Evolutionary conservation across 2,113 vertebrate species (phyloP).

Genomic region (Gallinago jamesoni): DNA sequence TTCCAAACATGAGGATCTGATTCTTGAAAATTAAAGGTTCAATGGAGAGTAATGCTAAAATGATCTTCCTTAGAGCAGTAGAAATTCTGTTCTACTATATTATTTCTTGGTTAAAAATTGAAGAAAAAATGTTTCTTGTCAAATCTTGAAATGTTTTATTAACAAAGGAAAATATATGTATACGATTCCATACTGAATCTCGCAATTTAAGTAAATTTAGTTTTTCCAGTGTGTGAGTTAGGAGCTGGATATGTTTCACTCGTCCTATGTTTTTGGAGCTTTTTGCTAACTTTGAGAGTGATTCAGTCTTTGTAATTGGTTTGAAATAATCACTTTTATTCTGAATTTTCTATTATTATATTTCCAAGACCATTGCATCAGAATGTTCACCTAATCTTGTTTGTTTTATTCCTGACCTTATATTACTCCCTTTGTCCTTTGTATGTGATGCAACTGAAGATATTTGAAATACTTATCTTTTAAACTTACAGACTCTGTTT

Average conservation of each 20-base stretch:
- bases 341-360: neutral
- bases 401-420: neutral
- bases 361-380: neutral
- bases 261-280: neutral
- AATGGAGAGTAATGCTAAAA: neutral
- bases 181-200: neutral
- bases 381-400: neutral
- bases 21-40: neutral
- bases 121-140: neutral
- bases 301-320: neutral
- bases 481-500: slow-evolving; percentile 5
- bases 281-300: neutral
- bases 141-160: neutral
- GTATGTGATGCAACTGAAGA: neutral
- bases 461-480: neutral
- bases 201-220: neutral
- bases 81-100: neutral
- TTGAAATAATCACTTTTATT: neutral
- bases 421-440: neutral
- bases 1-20: neutral
- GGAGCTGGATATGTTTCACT: neutral
- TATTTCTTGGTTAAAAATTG: neutral
- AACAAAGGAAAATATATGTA: neutral
- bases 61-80: neutral
- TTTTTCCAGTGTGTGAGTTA: neutral